Evolutionary conservation across 2,888 invertebrate genomes (phyloP), one percentile per base, ranked within the genome.

Genomic region (Hydropsyche betteni): DNA sequence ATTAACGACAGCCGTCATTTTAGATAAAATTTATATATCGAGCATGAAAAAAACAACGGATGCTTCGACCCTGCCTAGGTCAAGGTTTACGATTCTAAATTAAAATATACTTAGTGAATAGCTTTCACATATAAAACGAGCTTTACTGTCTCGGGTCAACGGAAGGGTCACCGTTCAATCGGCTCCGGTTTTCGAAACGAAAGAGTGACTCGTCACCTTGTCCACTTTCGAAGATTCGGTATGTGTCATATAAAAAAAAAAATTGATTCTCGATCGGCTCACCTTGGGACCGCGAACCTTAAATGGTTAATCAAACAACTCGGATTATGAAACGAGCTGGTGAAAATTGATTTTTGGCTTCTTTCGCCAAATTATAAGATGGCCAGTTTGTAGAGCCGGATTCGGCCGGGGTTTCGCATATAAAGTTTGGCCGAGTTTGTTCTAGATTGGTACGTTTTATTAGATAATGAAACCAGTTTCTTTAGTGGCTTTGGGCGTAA

Each of bases 251-350:
- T 51, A 8, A 51, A 51, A 51, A 12, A n/a, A 51, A 51, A 51
- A 51, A 8, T 55, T 55, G 6, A 55, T n/a, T 16, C 12, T 16
- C 12, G 55, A 10, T 55, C 12, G 55, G n/a, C n/a, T 55, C n/a
- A n/a, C 55, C 55, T 55, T 55, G 55, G 55, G 0, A 55, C 55
- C 5, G 10, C 44, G 4, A 1, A 55, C 16, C 55, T 55, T 55
- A 55, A 55, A 55, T 55, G 55, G 55, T 55, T 55, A 55, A 55
- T 55, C 55, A 55, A 55, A 55, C 55, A 55, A 51, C 3, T 8
- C 8, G 3, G 10, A 51, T 55, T 16, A 55, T 55, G 44, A 44
- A 44, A 44, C 3, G 44, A 8, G 6, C 44, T 44, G 10, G 10
- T 44, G 10, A 44, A 44, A 10, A 53, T 53, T 53, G 7, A 12